Base-by-base conservation (phyloP, 2,797 vertebrate species). In the Poecilia wingei region DNA sequence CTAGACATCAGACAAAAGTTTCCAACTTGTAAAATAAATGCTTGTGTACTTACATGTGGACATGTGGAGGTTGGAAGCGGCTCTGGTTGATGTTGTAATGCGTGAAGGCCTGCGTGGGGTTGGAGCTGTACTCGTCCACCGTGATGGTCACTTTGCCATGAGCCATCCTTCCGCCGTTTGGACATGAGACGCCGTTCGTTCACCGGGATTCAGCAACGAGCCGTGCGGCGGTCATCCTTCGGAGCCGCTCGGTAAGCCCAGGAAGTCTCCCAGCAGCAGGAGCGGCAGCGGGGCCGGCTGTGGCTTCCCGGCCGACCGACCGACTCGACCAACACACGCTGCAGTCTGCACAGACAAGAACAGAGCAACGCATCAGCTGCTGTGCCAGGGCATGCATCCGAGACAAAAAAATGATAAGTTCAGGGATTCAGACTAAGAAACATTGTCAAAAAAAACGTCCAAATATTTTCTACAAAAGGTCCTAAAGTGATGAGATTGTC, bases 81-180 rank as follows among this genome's bases (percentile, higher is more conserved):
- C 98, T 99, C 97, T 99, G 98, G 90, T 99, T 99, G 89, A 99
- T 99, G 95, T 99, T 99, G 96, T 98, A 99, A 92, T 98, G 97
- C 0, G 98, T 99, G 83, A 99, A 99, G 20, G 98, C 98, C 95
- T 99, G 98, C 25, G 98, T 99, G 46, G 98, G 98, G 94, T 99
- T 99, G 85, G 98, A 98, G 95, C 98, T 99, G 96, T 99, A 99
- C 88, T 99, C 98, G 92, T 99, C 98, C 97, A 99, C 98, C 36
- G 97, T 93, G 84, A 99, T 94, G 95, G 97, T 97, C 95, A 97
- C 97, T 97, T 99, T 99, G 94, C 98, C 97, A 97, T 98, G 98
- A 97, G 98, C 98, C 98, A 99, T 99, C 94, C 96, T 98, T 95
- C 95, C 95, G 92, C 95, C 93, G 95, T 96, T 96, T 96, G 95